Evolutionary conservation across 2,888 invertebrate genomes (phyloP).

Genomic region (Ophonus ardosiacus): DNA sequence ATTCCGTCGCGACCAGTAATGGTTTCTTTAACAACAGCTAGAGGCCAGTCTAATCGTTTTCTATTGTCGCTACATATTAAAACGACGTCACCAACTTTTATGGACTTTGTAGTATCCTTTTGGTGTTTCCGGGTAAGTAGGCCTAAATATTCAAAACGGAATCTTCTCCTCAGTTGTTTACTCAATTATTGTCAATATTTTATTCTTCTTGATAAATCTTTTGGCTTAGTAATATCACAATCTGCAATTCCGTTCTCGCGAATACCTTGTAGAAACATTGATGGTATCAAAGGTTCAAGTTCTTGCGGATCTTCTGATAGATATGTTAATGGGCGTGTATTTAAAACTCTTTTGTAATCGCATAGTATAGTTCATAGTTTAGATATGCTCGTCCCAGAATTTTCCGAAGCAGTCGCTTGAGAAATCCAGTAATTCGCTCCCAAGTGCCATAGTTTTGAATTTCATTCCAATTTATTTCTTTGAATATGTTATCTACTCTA

Average conservation of each 20-base stretch:
- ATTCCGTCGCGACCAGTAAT: not conserved
- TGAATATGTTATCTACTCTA: conserved; percentile 67
- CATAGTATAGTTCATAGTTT: conserved; percentile 69
- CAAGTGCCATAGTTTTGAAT: too few relatives aligned
- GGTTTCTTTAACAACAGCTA: not conserved
- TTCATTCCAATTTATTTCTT: too few relatives aligned
- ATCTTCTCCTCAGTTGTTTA: conserved; percentile 66
- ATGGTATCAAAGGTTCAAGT: conserved; percentile 64
- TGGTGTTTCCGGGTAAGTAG: conserved; percentile 37
- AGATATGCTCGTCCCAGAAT: conserved; percentile 69
- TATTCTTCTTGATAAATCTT: too few relatives aligned
- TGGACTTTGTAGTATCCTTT: not conserved
- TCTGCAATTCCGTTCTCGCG: too few relatives aligned
- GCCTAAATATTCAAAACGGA: conserved; percentile 67
- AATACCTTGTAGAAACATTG: conserved; percentile 69
- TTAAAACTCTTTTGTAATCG: conserved; percentile 64
- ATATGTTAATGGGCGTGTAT: conserved; percentile 70
- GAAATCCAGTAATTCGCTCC: too few relatives aligned
- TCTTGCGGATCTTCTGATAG: not conserved
- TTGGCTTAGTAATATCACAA: too few relatives aligned
- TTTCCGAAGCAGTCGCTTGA: too few relatives aligned
- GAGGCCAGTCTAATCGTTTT: not conserved
- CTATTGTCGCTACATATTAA: not conserved
- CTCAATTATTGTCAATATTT: conserved; percentile 66
- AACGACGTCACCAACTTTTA: too few relatives aligned